Evolutionary conservation across 2,888 invertebrate species (phyloP), one percentile per base, ranked within the genome.

Genomic region (Drosophila borborema): DNA sequence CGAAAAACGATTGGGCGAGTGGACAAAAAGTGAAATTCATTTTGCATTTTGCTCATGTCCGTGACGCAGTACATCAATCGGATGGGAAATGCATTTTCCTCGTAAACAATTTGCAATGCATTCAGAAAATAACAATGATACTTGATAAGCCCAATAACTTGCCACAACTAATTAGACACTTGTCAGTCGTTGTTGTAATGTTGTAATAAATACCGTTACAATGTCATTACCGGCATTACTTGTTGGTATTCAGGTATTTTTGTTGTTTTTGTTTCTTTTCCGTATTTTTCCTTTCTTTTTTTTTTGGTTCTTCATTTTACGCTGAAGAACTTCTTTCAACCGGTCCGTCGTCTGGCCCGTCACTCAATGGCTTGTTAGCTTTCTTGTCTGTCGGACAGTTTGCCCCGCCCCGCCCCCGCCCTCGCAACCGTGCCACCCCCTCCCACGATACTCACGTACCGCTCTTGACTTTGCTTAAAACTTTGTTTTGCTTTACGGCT

Each of bases 161-260:
- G 90, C 60, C 63, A 58, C 70, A 77, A 86, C 86, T 90, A 87
- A 90, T 87, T 87, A 87, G 90, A 83, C 87, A 86, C 90, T 90
- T 90, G 86, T 90, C 89, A 77, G 79, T 77, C 76, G 75, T 72
- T 61, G 75, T 73, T 61, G 80, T 90, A 83, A 89, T 90, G 89
- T 81, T 89, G 86, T 90, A 90, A 90, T 89, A 86, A 86, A 90
- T 90, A 89, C 86, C 86, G 86, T 88, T 90, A 89, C 89, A 86
- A 86, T 90, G 89, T 86, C 90, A 86, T 86, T 86, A 88, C 83
- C 90, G 75, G 74, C 88, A 90, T 82, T 86, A 87, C 90, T 79
- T 77, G 87, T 54, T 73, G 72, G 72, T 72, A 79, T 89, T 89
- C 72, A 72, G 48, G 74, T 70, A 59, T 64, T 71, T 71, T 65